phyloP scores from a whole-genome alignment of 2,113 vertebrate species.

The Clarias batrachus region DNA sequence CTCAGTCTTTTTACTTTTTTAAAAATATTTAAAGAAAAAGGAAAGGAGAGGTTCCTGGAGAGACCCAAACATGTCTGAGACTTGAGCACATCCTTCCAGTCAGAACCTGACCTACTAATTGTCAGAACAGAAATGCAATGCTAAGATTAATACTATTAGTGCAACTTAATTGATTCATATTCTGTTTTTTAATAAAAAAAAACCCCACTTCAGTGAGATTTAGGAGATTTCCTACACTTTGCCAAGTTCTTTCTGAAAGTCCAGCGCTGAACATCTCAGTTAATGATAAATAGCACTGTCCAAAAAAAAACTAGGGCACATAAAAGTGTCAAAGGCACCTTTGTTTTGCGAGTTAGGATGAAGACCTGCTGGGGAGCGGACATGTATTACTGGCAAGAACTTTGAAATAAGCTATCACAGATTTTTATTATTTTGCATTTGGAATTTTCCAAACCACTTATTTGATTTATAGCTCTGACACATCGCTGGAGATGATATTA shows the following conservation, averaged over 20 bases:
- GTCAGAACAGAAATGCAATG: not conserved
- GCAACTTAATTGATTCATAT: not conserved
- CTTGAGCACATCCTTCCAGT: not conserved
- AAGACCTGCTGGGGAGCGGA: not conserved
- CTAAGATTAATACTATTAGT: not conserved
- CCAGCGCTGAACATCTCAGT: not conserved
- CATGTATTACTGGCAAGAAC: not conserved
- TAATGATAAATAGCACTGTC: constrained; percentile 16
- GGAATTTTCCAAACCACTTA: not conserved
- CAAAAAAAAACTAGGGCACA: constrained; percentile 4
- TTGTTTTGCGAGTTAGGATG: constrained; percentile 7
- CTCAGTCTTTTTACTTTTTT: not conserved
- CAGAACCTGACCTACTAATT: not conserved
- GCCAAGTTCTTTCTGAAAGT: not conserved
- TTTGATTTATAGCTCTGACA: constrained; percentile 34
- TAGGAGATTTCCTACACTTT: not conserved
- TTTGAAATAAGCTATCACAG: not conserved
- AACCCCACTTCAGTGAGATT: not conserved
- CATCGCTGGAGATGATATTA: constrained; percentile 24
- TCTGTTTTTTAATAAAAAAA: not conserved
- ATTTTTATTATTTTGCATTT: not conserved
- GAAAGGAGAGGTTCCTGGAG: not conserved
- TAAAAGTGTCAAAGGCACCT: constrained; percentile 16
- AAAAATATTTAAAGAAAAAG: not conserved
- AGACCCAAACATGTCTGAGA: not conserved